Base-by-base conservation (phyloP, 2,797 vertebrate genomes). In the Lacerta bilineata region DNA sequence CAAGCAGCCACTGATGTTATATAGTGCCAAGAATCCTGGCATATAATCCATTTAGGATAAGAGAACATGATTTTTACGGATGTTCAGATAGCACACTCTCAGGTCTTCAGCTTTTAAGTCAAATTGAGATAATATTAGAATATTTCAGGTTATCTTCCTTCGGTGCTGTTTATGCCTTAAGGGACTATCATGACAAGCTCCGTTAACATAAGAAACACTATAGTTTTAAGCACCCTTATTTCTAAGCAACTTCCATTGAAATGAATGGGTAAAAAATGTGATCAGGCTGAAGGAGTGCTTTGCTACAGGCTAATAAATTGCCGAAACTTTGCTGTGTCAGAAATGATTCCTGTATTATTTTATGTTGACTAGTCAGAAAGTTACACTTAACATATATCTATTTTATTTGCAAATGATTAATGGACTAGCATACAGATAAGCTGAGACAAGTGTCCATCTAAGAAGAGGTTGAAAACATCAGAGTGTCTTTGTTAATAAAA, bases 391-490 rank as follows among this genome's bases (percentile, higher is more conserved):
- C 84, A 75, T 72, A 84, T 61, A 90, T 20, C 5, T 41, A 13
- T 74, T 86, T 55, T 9, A 23, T 71, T 88, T 36, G 5, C 61
- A 25, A 18, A 2, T 82, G 2, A 66, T 80, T 27, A 43, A 72
- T 8, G 18, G 50, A 85, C 64, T 41, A 50, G 8, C 39, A 5
- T 20, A 39, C 4, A 27, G 27, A 36, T 80, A 36, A 13, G 64
- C 85, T 85, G 25, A 68, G 66, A 50, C 64, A 23, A 39, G 7
- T 72, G 2, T 83, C 25, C 84, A 46, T 84, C 23, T 8, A 41
- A 55, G 7, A 64, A 85, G 75, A 29, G 17, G 10, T 27, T 79
- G 36, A 78, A 80, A 88, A 93, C n/a, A 46, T 79, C 66, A 77
- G 5, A 5, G 15, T 29, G 5, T 7, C 41, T 77, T 66, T 89